Evolutionary conservation across 64 coral and sea anemone species (phyloP).

Genomic region (Pachyseris speciosa): DNA sequence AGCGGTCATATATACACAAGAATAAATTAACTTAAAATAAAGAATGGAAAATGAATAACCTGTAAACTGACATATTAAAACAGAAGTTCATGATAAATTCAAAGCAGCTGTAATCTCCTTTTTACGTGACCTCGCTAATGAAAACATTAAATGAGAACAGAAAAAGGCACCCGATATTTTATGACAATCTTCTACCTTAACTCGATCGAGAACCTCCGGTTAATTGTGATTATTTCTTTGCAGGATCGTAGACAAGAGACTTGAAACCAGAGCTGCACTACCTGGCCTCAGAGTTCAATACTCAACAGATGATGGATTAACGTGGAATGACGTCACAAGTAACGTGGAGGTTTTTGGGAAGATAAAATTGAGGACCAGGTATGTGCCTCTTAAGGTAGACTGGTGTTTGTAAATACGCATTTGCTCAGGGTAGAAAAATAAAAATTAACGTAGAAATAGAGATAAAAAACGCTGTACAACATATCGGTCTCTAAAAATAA

Average conservation of each 20-base stretch:
- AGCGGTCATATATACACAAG: no score
- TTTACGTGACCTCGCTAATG: no score
- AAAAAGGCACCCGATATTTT: no score
- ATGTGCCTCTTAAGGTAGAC: background rate
- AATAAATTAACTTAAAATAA: no score
- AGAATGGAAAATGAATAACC: no score
- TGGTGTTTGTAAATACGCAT: background rate
- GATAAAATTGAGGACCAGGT: conserved; percentile 17
- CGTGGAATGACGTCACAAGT: conserved; percentile 10
- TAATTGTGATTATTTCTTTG: background rate
- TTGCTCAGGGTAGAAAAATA: no score
- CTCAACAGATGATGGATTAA: background rate
- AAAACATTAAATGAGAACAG: no score
- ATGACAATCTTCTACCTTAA: background rate
- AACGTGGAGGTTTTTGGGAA: conserved; percentile 7
- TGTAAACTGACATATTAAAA: no score
- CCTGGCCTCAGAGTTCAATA: conserved; percentile 43
- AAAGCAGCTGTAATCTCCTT: no score
- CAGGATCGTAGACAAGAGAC: conserved; percentile 2
- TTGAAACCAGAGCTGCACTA: conserved; percentile 23
- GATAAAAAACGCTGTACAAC: no score
- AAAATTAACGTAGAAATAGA: background rate
- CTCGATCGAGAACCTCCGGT: background rate
- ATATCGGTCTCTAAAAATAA: no score
- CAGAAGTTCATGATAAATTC: no score